phyloP scores from a whole-genome alignment of 2,113 vertebrate genomes.

The Pygoscelis adeliae region DNA sequence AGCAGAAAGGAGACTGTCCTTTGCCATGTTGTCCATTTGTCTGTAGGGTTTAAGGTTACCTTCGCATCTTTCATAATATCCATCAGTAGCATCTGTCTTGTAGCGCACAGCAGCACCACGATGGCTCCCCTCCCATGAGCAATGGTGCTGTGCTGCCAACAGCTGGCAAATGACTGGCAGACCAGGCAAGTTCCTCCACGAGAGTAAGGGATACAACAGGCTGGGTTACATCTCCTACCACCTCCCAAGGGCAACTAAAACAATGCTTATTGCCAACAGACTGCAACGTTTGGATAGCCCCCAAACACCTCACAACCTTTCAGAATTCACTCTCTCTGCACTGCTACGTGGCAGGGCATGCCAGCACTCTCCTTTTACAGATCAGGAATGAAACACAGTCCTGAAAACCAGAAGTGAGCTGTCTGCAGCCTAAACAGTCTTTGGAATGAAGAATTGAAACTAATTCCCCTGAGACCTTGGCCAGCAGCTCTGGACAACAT shows the following conservation, averaged over 20 bases:
- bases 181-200: background rate
- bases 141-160: background rate
- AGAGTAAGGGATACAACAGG: background rate
- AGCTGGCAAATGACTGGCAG: background rate
- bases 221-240: background rate
- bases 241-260: background rate
- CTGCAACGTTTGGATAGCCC: background rate
- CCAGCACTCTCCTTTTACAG: background rate
- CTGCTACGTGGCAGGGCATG: background rate
- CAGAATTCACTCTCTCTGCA: background rate
- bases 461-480: background rate
- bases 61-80: background rate
- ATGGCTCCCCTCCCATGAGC: background rate
- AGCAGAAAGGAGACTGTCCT: background rate
- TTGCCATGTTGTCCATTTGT: background rate
- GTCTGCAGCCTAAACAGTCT: background rate
- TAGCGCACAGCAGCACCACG: accelerated
- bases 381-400: background rate
- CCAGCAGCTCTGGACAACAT: background rate
- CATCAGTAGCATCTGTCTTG: background rate
- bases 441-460: background rate
- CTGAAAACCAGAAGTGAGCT: background rate
- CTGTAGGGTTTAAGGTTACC: background rate
- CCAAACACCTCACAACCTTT: background rate
- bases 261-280: background rate